phyloP scores from a whole-genome alignment of 2,113 vertebrate species.

The Chloropsis hardwickii region DNA sequence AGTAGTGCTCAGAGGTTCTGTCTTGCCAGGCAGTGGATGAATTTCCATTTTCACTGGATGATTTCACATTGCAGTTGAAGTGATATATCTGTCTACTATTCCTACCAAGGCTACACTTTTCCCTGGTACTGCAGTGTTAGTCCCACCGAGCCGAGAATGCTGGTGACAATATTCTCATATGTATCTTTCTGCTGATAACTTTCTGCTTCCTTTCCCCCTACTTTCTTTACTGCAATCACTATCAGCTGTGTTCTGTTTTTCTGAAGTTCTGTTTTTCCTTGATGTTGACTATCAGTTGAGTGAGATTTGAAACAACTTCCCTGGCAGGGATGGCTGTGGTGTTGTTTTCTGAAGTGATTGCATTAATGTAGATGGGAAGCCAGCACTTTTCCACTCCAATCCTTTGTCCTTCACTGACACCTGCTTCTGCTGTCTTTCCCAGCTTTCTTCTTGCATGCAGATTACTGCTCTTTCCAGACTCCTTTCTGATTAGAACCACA shows the following conservation, averaged over 20 bases:
- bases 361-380: background rate
- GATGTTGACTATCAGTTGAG: background rate
- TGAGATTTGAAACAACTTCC: background rate
- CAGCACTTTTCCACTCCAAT: background rate
- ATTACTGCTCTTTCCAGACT: background rate
- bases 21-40: background rate
- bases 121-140: background rate
- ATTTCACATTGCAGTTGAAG: background rate
- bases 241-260: background rate
- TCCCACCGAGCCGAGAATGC: background rate
- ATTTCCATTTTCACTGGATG: background rate
- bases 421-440: conserved; percentile 10
- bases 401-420: conserved; percentile 15
- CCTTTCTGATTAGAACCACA: background rate
- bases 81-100: background rate
- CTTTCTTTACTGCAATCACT: background rate
- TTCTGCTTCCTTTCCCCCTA: background rate
- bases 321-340: background rate
- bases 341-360: conserved; percentile 1
- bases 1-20: background rate
- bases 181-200: background rate
- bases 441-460: conserved; percentile 25
- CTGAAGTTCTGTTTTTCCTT: conserved; percentile 13
- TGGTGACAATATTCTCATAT: background rate
- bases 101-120: background rate